These are phyloP conservation scores for Montipora capitata DNA, from an alignment of 92 coral and sea anemone species.

Conservation along the genomic window DNA sequence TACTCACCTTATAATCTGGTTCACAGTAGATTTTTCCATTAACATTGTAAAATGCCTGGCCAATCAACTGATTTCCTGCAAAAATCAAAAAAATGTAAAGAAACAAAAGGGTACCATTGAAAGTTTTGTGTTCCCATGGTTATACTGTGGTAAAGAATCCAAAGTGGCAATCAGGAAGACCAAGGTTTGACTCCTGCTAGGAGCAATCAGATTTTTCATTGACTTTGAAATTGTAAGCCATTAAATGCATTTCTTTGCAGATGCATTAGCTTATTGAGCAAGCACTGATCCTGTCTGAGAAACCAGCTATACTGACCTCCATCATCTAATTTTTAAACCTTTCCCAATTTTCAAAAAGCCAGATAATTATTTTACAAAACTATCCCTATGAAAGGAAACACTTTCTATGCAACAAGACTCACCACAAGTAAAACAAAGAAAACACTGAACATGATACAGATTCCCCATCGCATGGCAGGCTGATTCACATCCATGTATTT, in stretches of 20 bases:
- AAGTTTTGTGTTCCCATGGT: neutral
- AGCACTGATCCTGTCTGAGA: too few species aligned
- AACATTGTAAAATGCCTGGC: conserved; percentile 80
- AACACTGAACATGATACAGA: conserved; percentile 82
- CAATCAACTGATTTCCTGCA: conserved; percentile 79
- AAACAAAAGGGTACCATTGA: neutral
- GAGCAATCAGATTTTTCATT: too few species aligned
- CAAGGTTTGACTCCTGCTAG: too few species aligned
- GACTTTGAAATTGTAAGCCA: neutral
- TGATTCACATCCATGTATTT: conserved; percentile 83
- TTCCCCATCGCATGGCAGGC: conserved; percentile 86
- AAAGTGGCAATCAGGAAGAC: too few species aligned
- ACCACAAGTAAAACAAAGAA: conserved; percentile 75
- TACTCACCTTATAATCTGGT: conserved; percentile 83
- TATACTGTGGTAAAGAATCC: too few species aligned
- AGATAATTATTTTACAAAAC: too few species aligned
- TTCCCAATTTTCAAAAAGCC: too few species aligned
- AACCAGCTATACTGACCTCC: too few species aligned
- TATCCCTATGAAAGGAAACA: too few species aligned
- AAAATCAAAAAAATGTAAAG: neutral
- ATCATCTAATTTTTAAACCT: too few species aligned
- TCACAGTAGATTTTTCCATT: conserved; percentile 85
- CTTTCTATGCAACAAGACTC: neutral
- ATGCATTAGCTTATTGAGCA: too few species aligned
- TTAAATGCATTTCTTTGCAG: too few species aligned